A percentile compares a stretch with the other conserved stretches of the same genome.
phyloP scores from a whole-genome alignment of 2,888 invertebrate genomes.

The Autographa pulchrina region DNA sequence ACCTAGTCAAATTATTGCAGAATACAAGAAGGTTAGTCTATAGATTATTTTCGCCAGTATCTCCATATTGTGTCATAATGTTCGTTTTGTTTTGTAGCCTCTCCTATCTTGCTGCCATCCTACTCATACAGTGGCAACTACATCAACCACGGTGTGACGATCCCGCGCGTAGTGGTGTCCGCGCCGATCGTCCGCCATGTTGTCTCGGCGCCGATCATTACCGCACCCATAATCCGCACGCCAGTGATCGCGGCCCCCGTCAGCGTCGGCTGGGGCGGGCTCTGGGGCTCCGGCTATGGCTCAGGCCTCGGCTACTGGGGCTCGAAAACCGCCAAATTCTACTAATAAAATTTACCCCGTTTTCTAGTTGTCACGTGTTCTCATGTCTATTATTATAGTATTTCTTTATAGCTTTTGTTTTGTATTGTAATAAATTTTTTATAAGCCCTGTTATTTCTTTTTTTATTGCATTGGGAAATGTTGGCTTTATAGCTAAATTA shows the following conservation, averaged over 20 bases:
- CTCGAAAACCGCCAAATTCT: slow-evolving; percentile 50
- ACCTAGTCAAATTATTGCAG: background rate
- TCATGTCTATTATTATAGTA: slow-evolving; percentile 37
- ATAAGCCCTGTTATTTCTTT: slow-evolving; percentile 27
- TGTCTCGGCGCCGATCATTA: slow-evolving; percentile 60
- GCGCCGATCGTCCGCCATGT: slow-evolving; percentile 53
- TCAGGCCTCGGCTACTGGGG: slow-evolving; percentile 51
- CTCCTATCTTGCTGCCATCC: slow-evolving; percentile 58
- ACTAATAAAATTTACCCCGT: slow-evolving; percentile 30
- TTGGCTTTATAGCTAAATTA: background rate
- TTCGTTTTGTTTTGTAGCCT: slow-evolving; percentile 36
- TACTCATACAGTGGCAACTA: slow-evolving; percentile 71
- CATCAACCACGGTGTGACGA: slow-evolving; percentile 74
- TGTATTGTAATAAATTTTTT: slow-evolving; percentile 48
- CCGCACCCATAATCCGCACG: slow-evolving; percentile 64
- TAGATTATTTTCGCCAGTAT: background rate
- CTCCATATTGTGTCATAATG: background rate
- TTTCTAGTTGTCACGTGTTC: slow-evolving; percentile 22
- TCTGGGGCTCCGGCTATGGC: slow-evolving; percentile 49
- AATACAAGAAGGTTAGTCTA: background rate
- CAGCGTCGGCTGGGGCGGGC: slow-evolving; percentile 55
- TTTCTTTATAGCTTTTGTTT: slow-evolving; percentile 29
- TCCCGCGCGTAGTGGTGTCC: slow-evolving; percentile 64
- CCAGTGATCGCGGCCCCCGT: slow-evolving; percentile 44
- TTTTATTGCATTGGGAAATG: slow-evolving; percentile 36